Percentiles rank a stretch among this genome's conserved stretches.
These are phyloP conservation scores for Echiichthys vipera DNA, from an alignment of 2,797 vertebrate species.

Conservation along the genomic window DNA sequence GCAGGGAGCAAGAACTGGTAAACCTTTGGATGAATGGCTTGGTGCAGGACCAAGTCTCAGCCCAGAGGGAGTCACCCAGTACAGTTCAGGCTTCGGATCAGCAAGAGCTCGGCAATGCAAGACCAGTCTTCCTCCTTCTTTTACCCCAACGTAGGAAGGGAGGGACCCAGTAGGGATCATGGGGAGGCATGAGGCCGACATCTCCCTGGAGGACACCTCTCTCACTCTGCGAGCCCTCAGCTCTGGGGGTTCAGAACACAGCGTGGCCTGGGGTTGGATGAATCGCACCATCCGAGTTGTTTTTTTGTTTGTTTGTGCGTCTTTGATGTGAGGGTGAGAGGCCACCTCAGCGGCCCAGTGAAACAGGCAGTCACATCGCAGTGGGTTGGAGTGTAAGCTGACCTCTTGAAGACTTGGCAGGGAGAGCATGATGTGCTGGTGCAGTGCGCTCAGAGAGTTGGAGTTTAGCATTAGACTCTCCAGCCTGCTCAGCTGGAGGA, in stretches of 20 bases:
- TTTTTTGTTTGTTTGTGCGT: constrained; percentile 3
- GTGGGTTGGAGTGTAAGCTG: constrained; percentile 96
- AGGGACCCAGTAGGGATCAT: constrained; percentile 91
- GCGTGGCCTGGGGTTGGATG: constrained; percentile 95
- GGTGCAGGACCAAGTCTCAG: constrained; percentile 81
- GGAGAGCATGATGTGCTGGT: constrained; percentile 90
- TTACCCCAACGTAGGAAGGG: constrained; percentile 85
- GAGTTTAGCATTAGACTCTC: constrained; percentile 99
- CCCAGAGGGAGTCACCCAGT: constrained; percentile 94
- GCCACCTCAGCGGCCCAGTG: constrained; percentile 91
- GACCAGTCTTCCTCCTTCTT: constrained; percentile 79
- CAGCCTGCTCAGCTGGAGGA: constrained; percentile 90
- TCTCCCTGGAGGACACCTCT: constrained; percentile 93
- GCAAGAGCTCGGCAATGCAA: constrained; percentile 95
- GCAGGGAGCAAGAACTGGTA: constrained; percentile 17
- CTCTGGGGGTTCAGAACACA: constrained; percentile 94
- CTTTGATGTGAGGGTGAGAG: constrained; percentile 44
- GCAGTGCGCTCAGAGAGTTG: constrained; percentile 94
- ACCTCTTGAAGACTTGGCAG: constrained; percentile 96
- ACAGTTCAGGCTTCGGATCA: constrained; percentile 93
- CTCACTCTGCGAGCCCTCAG: constrained; percentile 89
- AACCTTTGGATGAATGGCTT: constrained; percentile 38
- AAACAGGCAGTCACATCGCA: constrained; percentile 96
- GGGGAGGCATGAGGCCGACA: constrained; percentile 94
- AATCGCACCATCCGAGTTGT: constrained; percentile 86